These are phyloP conservation scores for Rhamnusium bicolor DNA, from an alignment of 2,888 invertebrate genomes.

Conservation along the genomic window DNA sequence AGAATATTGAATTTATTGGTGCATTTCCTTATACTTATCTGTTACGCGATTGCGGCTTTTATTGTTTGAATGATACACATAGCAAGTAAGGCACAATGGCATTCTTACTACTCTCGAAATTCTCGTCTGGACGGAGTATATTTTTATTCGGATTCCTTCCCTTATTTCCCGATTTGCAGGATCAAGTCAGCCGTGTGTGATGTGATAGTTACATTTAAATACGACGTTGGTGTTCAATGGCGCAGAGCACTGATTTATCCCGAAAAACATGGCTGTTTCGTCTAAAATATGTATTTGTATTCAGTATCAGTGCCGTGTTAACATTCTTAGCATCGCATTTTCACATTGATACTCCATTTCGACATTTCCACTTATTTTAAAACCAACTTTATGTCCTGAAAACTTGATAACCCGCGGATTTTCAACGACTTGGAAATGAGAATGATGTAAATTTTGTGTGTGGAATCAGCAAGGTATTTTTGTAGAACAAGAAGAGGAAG, in stretches of 20 bases:
- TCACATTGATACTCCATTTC: slow-evolving; percentile 65
- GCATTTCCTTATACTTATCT: background rate
- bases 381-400: slow-evolving; percentile 64
- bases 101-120: background rate
- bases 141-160: slow-evolving; percentile 17
- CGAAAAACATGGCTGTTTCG: slow-evolving; percentile 59
- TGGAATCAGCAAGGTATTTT: background rate
- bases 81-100: background rate
- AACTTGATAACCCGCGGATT: slow-evolving; percentile 62
- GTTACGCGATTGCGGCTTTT: background rate
- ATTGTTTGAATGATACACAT: background rate
- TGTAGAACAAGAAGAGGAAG: too few species aligned
- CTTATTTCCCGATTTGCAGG: slow-evolving; percentile 26
- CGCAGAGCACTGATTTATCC: slow-evolving; percentile 61
- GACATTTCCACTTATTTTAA: slow-evolving; percentile 62
- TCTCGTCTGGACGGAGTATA: background rate
- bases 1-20: too few species aligned
- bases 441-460: background rate
- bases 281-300: slow-evolving; percentile 68
- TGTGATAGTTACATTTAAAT: slow-evolving; percentile 66
- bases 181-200: slow-evolving; percentile 61
- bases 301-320: slow-evolving; percentile 65
- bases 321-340: slow-evolving; percentile 56
- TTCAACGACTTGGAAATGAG: slow-evolving; percentile 51
- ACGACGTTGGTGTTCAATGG: slow-evolving; percentile 63